Percentiles rank a stretch among this genome's conserved stretches.
These are phyloP conservation scores for Myocastor coypus DNA, from an alignment of 2,113 vertebrate genomes.

Conservation along the genomic window DNA sequence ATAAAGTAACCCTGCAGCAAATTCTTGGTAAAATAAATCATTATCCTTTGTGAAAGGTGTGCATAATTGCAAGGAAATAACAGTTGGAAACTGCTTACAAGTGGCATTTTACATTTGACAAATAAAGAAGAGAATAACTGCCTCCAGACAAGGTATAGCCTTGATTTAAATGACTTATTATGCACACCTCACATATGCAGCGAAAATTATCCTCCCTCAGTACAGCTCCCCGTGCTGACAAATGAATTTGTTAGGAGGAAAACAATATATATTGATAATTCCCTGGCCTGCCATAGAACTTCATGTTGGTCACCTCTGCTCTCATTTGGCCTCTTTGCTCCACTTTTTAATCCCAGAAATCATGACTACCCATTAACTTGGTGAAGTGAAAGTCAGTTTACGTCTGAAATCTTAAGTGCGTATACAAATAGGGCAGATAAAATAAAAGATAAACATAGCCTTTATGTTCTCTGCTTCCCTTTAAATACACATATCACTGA, in stretches of 20 bases:
- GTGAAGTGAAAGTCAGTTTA: conserved; percentile 38
- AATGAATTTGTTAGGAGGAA: conserved; percentile 81
- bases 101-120: conserved; percentile 84
- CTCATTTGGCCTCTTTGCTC: conserved; percentile 55
- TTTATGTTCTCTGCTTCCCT: not conserved
- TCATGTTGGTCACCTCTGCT: conserved; percentile 50
- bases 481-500: not conserved
- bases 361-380: conserved; percentile 63
- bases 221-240: conserved; percentile 74
- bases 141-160: conserved; percentile 83
- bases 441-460: not conserved
- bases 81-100: conserved; percentile 83
- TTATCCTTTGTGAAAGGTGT: conserved; percentile 81
- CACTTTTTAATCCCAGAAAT: conserved; percentile 67
- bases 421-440: not conserved
- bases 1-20: conserved; percentile 81
- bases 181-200: conserved; percentile 65
- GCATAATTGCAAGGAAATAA: conserved; percentile 85
- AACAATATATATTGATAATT: conserved; percentile 77
- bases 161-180: conserved; percentile 86
- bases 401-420: conserved; percentile 51
- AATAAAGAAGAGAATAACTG: conserved; percentile 83
- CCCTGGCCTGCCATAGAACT: conserved; percentile 73
- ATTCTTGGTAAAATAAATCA: conserved; percentile 85
- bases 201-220: conserved; percentile 72